Evolutionary conservation across 2,888 invertebrate species (phyloP).

Genomic region (Nymphalis c-album): DNA sequence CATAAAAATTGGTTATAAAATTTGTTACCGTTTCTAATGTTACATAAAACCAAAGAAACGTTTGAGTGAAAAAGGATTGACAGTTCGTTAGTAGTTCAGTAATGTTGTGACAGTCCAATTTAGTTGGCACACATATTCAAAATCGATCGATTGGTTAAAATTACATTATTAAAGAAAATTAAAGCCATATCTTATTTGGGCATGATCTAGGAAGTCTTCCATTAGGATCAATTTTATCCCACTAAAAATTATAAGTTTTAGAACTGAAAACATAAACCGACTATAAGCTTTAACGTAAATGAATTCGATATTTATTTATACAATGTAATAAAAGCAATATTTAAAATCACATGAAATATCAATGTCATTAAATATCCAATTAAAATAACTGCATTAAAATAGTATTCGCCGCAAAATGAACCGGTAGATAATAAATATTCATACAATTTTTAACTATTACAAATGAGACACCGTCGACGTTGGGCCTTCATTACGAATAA

Average conservation of each 20-base stretch:
- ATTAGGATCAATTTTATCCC: too few relatives aligned
- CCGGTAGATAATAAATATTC: constrained; percentile 10
- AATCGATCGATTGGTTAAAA: too few relatives aligned
- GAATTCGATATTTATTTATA: neutral
- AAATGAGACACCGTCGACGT: constrained; percentile 7
- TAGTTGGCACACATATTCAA: too few relatives aligned
- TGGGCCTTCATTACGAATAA: constrained; percentile 3
- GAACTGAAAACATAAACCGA: too few relatives aligned
- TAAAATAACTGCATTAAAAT: constrained; percentile 6
- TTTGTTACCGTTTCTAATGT: too few relatives aligned
- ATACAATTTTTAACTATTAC: constrained; percentile 5
- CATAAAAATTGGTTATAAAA: too few relatives aligned
- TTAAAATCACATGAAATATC: neutral
- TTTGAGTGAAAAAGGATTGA: too few relatives aligned
- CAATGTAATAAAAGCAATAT: neutral
- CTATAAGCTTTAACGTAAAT: too few relatives aligned
- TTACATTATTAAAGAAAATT: neutral
- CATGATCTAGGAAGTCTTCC: neutral
- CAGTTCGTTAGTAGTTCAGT: too few relatives aligned
- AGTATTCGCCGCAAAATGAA: constrained; percentile 5
- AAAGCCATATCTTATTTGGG: neutral
- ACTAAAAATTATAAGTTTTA: too few relatives aligned
- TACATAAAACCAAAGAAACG: too few relatives aligned
- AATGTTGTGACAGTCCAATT: too few relatives aligned
- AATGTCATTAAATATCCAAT: neutral